Conservation (phyloP, 2,888 invertebrate species). For the Drosophila paranaensis region DNA sequence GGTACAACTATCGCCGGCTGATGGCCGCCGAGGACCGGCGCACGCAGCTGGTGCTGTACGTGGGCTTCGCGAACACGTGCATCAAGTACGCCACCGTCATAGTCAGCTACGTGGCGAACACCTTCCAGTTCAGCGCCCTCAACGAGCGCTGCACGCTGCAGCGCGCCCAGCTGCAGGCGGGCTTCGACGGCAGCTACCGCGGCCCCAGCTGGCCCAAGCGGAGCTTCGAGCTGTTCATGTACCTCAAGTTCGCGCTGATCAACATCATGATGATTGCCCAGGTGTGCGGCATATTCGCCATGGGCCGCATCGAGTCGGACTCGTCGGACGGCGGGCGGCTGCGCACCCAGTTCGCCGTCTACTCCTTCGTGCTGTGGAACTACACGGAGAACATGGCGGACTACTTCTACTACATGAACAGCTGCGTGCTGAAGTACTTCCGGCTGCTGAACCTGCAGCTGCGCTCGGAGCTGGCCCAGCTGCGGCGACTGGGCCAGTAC, state of each 20-base stretch:
- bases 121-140: slow-evolving; percentile 63
- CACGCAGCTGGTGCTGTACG: slow-evolving; percentile 67
- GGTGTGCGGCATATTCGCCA: slow-evolving; percentile 62
- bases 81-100: slow-evolving; percentile 76
- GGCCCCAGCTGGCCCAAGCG: slow-evolving; percentile 44
- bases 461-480: slow-evolving; percentile 26
- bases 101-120: slow-evolving; percentile 73
- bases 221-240: slow-evolving; percentile 68
- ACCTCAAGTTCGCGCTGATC: slow-evolving; percentile 71
- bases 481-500: slow-evolving; percentile 5
- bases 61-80: slow-evolving; percentile 70
- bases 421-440: slow-evolving; percentile 69
- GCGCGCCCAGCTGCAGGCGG: slow-evolving; percentile 63
- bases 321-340: slow-evolving; percentile 22
- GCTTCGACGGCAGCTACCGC: slow-evolving; percentile 42
- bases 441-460: slow-evolving; percentile 66
- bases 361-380: slow-evolving; percentile 78
- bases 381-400: slow-evolving; percentile 81
- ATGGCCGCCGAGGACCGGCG: slow-evolving; percentile 57
- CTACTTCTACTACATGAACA: slow-evolving; percentile 74
- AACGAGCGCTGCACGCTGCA: slow-evolving; percentile 57
- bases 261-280: slow-evolving; percentile 77
- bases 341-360: slow-evolving; percentile 66
- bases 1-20: slow-evolving; percentile 55
- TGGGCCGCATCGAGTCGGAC: neutral